These are phyloP conservation scores for Sisor rabdophorus DNA, from an alignment of 2,113 vertebrate species.

Conservation along the genomic window DNA sequence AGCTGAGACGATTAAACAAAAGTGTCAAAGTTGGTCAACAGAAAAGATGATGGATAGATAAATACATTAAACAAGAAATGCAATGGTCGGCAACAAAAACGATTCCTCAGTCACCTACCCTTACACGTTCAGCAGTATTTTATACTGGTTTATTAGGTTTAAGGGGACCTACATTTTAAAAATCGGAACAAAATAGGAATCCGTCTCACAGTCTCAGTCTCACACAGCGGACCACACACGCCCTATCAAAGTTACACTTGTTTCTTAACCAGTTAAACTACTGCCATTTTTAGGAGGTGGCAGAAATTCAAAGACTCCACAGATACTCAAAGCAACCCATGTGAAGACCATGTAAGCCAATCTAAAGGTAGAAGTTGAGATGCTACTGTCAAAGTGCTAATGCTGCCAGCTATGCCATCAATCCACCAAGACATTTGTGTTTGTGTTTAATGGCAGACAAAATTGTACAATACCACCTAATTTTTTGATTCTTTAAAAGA, in stretches of 20 bases:
- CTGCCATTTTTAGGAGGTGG: not conserved
- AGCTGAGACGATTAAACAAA: not conserved
- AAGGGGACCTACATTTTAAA: not conserved
- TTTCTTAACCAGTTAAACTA: not conserved
- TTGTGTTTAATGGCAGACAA: too few relatives aligned
- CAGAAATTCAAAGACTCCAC: not conserved
- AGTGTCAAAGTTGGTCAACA: not conserved
- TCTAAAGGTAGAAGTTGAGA: not conserved
- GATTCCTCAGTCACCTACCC: not conserved
- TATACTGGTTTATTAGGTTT: not conserved
- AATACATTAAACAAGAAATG: not conserved
- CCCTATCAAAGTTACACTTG: not conserved
- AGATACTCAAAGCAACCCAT: not conserved
- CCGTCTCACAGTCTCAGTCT: not conserved
- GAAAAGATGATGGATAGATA: not conserved
- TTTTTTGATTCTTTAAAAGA: not conserved
- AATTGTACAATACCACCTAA: too few relatives aligned
- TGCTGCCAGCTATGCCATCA: not conserved
- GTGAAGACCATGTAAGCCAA: not conserved
- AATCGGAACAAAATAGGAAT: not conserved
- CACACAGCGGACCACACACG: not conserved
- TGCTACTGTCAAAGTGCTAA: too few relatives aligned
- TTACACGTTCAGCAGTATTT: not conserved
- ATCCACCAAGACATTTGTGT: not conserved
- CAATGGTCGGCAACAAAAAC: not conserved